Evolutionary conservation across 2,113 vertebrate species (phyloP).

Genomic region (Cebidichthys violaceus): DNA sequence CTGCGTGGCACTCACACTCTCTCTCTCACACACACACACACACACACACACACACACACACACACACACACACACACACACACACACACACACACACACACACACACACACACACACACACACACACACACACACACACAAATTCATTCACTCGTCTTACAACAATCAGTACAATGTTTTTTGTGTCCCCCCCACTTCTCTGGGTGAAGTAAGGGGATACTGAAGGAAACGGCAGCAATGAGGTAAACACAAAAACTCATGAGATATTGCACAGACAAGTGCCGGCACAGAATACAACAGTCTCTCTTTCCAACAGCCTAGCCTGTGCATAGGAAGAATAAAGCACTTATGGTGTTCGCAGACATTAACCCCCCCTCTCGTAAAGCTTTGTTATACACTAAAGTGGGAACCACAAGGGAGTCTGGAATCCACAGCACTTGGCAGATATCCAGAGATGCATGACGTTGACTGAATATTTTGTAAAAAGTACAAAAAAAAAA

Average conservation of each 20-base stretch:
- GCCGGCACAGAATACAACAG: conserved; percentile 95
- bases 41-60: conserved; percentile 5
- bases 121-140: no score
- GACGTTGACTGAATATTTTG: conserved; percentile 46
- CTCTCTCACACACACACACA: background rate
- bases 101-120: conserved; percentile 3
- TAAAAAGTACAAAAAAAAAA: conserved; percentile 49
- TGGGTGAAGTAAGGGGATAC: conserved; percentile 43
- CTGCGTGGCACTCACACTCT: conserved; percentile 20
- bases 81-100: conserved; percentile 5
- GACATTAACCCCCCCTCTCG: conserved; percentile 87
- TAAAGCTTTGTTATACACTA: conserved; percentile 84
- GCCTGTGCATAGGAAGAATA: conserved; percentile 98
- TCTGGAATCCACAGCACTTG: conserved; percentile 64
- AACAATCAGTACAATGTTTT: conserved; percentile 60
- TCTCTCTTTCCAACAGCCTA: conserved; percentile 88
- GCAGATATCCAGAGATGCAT: conserved; percentile 65
- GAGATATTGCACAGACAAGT: conserved; percentile 92
- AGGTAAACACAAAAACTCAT: conserved; percentile 81
- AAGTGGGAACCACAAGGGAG: conserved; percentile 70
- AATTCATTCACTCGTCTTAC: conserved; percentile 42
- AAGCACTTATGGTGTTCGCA: conserved; percentile 99
- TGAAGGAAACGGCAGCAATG: conserved; percentile 80
- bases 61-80: background rate
- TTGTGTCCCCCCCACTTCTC: background rate